These are phyloP conservation scores for Dasyprocta punctata DNA, from an alignment of 2,113 vertebrate genomes.

Conservation along the genomic window DNA sequence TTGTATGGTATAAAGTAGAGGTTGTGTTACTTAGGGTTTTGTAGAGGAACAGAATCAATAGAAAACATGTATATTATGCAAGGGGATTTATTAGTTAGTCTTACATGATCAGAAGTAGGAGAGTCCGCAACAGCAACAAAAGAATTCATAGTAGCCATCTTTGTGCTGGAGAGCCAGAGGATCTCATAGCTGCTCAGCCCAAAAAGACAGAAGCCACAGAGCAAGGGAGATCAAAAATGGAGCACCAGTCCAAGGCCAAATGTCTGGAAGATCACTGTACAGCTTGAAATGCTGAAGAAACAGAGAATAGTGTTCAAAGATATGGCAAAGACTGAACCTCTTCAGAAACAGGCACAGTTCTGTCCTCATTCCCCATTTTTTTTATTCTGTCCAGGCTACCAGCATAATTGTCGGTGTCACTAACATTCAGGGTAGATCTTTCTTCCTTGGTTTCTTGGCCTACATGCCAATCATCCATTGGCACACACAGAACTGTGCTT, in stretches of 20 bases:
- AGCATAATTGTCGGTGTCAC: background rate
- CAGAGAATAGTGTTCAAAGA: background rate
- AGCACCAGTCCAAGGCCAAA: background rate
- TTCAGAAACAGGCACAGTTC: background rate
- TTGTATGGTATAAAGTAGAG: background rate
- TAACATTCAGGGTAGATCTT: background rate
- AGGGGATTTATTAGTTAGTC: background rate
- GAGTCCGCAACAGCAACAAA: background rate
- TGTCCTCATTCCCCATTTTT: background rate
- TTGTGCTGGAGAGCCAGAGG: background rate
- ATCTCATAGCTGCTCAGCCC: background rate
- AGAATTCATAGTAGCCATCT: background rate
- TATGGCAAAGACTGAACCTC: background rate
- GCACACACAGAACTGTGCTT: background rate
- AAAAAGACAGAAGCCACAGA: background rate
- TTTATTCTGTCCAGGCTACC: background rate
- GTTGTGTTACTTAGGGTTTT: background rate
- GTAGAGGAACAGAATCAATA: background rate
- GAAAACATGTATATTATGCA: background rate
- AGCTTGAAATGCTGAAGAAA: background rate
- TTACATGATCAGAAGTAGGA: background rate
- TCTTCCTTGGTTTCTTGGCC: background rate
- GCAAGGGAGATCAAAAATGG: background rate
- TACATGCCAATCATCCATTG: background rate
- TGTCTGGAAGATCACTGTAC: background rate